Evolutionary conservation across 1,140 invertebrate genomes (phyloP), one percentile per base, ranked within the genome.

Genomic region (Musca vetustissima): DNA sequence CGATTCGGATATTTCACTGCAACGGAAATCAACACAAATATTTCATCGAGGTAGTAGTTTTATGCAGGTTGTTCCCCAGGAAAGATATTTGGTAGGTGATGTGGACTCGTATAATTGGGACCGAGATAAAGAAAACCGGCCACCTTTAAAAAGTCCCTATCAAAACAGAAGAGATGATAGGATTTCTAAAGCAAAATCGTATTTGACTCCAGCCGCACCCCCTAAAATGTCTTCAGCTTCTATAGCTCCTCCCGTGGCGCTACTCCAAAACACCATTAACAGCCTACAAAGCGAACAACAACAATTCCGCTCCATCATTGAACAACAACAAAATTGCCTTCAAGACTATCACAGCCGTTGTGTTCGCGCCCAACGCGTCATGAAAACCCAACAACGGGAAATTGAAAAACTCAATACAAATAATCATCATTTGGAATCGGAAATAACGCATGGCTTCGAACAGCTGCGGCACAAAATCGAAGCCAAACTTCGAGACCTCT

Each of bases 361-460:
- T 9, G 52, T 79, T 1, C 79, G 80, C 52, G 79, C 79, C 3
- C 76, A 81, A 69, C 76, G 79, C 57, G 76, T 81, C 2, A 80
- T 81, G 76, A 73, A 77, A 71, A 74, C 72, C 14, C 79, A 81
- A 7, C 79, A 80, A 70, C 64, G 71, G 1, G 77, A 81, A 71
- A 80, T 81, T 48, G 76, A 80, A 14, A 80, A 81, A 67, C 72
- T 81, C 15, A 73, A 76, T 4, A 67, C 69, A 1, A 80, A 78
- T 43, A 80, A 80, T 61, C 77, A 76, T 48, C 76, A 79, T 17
- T 59, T 80, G 59, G 78, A 80, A 61, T 65, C 71, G 14, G 80
- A 77, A 52, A 75, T 79, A n/a, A 71, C 70, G 11, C 24, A 70
- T 0, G 75, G 77, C 57, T 73, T 81, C 14, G 78, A 80, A 14